These are phyloP conservation scores for Pleuronectes platessa DNA, from an alignment of 2,113 vertebrate species.

Conservation along the genomic window DNA sequence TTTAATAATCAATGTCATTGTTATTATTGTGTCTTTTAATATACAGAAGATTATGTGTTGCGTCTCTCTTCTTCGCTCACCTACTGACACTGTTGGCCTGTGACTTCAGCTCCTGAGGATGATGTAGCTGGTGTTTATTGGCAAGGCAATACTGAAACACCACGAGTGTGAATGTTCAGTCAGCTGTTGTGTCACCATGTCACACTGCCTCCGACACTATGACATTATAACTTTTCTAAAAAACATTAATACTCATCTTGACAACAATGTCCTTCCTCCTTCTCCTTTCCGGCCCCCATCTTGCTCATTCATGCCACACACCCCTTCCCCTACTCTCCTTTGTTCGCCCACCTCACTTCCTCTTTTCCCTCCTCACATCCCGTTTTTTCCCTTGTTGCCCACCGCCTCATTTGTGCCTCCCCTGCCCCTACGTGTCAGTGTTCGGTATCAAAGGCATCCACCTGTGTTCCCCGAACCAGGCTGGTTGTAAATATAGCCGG, in stretches of 20 bases:
- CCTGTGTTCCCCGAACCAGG: constrained; percentile 26
- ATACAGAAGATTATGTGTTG: too few species aligned
- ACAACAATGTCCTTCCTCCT: neutral
- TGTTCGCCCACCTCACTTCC: neutral
- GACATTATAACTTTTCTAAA: constrained; percentile 32
- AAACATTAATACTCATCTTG: constrained; percentile 28
- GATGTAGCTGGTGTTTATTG: constrained; percentile 50
- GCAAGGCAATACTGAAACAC: constrained; percentile 11
- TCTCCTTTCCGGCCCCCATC: neutral
- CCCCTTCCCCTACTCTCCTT: neutral
- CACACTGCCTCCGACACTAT: constrained; percentile 22
- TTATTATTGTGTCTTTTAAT: too few species aligned
- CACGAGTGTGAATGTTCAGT: constrained; percentile 6
- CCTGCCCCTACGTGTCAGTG: constrained; percentile 23
- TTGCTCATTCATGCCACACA: neutral
- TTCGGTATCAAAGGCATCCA: constrained; percentile 52
- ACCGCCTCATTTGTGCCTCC: neutral
- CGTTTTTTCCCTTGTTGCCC: neutral
- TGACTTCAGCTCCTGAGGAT: constrained; percentile 18
- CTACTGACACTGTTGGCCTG: constrained; percentile 11
- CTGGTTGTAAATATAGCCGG: constrained; percentile 31
- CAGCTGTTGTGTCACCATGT: constrained; percentile 52
- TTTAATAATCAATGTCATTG: too few species aligned
- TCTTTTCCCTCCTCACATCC: neutral
- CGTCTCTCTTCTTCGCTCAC: too few species aligned